phyloP scores from a whole-genome alignment of 2,888 invertebrate species.

The Mesochorus sp. region DNA sequence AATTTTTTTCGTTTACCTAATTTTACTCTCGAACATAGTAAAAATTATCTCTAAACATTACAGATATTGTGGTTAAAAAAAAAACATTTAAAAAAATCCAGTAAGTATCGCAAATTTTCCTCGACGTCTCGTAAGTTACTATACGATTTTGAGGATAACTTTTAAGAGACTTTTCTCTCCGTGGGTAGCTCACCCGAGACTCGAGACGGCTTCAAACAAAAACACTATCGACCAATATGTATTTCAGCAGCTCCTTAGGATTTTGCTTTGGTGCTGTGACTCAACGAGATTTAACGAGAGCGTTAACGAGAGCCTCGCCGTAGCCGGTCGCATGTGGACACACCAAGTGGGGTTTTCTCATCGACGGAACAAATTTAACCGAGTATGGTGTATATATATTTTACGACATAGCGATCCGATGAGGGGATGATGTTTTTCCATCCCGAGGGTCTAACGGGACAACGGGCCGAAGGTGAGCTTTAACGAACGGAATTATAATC shows the following conservation, averaged over 20 bases:
- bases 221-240: constrained; percentile 15
- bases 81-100: too few species aligned
- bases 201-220: background rate
- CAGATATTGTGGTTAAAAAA: too few species aligned
- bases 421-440: constrained; percentile 3
- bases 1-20: too few species aligned
- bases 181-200: too few species aligned
- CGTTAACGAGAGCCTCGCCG: constrained; percentile 38
- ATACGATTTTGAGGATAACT: too few species aligned
- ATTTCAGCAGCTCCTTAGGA: constrained; percentile 18
- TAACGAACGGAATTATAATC: constrained; percentile 56
- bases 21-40: too few species aligned
- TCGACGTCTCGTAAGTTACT: too few species aligned
- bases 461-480: background rate
- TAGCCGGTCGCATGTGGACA: background rate
- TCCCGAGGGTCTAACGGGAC: constrained; percentile 16
- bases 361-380: constrained; percentile 24
- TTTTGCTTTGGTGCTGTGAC: constrained; percentile 2
- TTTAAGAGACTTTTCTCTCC: too few species aligned
- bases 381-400: background rate
- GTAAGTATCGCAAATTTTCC: too few species aligned
- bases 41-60: too few species aligned
- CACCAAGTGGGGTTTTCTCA: background rate
- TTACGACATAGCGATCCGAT: constrained; percentile 14
- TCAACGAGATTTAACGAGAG: constrained; percentile 44